These are phyloP conservation scores for Ianthella basta DNA, from an alignment of 37 sponge, comb jelly and placozoan species.

Conservation along the genomic window DNA sequence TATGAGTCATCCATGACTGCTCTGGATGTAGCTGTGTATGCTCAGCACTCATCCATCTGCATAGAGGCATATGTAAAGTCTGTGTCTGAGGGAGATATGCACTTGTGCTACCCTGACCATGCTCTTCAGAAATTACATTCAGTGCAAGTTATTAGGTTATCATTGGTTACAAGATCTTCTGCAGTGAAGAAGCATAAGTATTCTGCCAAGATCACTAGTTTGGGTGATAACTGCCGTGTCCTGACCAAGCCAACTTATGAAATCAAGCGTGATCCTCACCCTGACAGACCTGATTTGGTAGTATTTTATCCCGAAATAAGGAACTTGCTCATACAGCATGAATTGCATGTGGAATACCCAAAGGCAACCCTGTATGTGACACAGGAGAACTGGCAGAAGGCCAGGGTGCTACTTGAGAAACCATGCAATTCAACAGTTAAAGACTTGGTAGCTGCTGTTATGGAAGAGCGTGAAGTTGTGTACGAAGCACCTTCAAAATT, in stretches of 20 bases:
- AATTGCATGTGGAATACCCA: too few relatives aligned
- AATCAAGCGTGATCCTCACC: too few relatives aligned
- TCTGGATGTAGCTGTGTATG: slow-evolving; percentile 7
- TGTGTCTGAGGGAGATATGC: neutral
- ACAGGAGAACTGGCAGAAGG: too few relatives aligned
- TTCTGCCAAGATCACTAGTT: neutral
- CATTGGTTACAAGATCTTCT: neutral
- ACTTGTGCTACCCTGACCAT: neutral
- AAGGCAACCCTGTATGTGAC: too few relatives aligned
- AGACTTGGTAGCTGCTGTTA: too few relatives aligned
- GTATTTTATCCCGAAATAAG: too few relatives aligned
- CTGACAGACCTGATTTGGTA: too few relatives aligned
- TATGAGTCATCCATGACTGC: neutral
- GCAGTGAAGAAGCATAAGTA: neutral
- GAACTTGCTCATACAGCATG: too few relatives aligned
- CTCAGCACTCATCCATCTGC: slow-evolving; percentile 21
- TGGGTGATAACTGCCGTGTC: neutral
- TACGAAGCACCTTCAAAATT: too few relatives aligned
- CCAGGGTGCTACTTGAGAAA: too few relatives aligned
- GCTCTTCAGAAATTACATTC: neutral
- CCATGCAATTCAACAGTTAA: too few relatives aligned
- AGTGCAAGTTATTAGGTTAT: neutral
- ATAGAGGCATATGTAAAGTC: neutral
- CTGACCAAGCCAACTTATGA: neutral
- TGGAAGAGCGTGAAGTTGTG: too few relatives aligned